Percentiles rank a stretch among this genome's conserved stretches.
Evolutionary conservation across 2,888 invertebrate species (phyloP).

Genomic region (Pristionchus maxplancki): DNA sequence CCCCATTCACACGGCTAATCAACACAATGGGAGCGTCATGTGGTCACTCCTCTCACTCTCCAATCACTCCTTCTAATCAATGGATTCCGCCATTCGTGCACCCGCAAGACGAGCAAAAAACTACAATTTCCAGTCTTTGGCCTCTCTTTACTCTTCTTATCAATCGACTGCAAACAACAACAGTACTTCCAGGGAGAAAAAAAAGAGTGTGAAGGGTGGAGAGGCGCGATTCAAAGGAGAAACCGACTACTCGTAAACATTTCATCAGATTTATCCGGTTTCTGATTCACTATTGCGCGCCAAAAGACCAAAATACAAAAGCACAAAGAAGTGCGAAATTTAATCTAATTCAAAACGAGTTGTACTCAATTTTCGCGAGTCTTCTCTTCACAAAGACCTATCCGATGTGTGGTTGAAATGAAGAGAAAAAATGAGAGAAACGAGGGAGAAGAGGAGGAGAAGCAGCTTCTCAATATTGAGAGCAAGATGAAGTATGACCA

Average conservation of each 20-base stretch:
- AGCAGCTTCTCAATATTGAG: conserved; percentile 24
- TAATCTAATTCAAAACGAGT: background rate
- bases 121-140: background rate
- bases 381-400: conserved; percentile 5
- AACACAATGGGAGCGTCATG: conserved; percentile 7
- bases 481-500: conserved; percentile 39
- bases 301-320: background rate
- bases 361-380: background rate
- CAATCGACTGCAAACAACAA: conserved; percentile 25
- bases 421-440: background rate
- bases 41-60: background rate
- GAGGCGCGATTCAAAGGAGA: background rate
- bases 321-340: background rate
- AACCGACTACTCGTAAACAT: conserved; percentile 1
- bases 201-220: background rate
- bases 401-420: background rate
- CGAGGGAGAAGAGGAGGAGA: background rate
- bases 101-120: conserved; percentile 18
- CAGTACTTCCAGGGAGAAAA: conserved; percentile 23
- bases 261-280: background rate
- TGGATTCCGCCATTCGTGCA: background rate
- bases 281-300: background rate
- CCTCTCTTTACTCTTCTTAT: conserved; percentile 36
- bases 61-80: background rate
- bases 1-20: conserved; percentile 28